phyloP scores from a whole-genome alignment of 2,797 vertebrate genomes.

The Sus cebifrons region DNA sequence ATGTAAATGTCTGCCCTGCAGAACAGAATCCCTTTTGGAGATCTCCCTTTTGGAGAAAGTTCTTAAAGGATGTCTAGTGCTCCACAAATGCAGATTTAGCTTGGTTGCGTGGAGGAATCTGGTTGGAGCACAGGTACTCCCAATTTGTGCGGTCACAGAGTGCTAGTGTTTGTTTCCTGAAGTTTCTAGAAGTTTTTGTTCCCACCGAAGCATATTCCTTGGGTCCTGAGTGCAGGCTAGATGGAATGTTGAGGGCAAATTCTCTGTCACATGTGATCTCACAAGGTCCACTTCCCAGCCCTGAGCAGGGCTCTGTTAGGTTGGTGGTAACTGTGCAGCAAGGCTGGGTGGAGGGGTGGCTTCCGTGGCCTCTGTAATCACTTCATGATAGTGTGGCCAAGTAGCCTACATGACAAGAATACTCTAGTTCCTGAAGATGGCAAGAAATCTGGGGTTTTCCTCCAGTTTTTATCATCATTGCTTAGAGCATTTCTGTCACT shows the following conservation, averaged over 20 bases:
- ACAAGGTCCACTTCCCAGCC: not conserved
- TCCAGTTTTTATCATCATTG: not conserved
- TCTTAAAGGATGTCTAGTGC: constrained; percentile 4
- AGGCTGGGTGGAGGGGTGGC: not conserved
- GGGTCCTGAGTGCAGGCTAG: not conserved
- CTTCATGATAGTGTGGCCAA: not conserved
- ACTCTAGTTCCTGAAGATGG: not conserved
- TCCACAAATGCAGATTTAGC: not conserved
- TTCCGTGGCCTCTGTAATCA: not conserved
- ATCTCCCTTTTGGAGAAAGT: not conserved
- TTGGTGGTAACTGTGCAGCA: not conserved
- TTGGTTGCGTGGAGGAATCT: not conserved
- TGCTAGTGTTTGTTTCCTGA: not conserved
- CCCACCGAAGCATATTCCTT: not conserved
- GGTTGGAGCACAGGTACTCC: not conserved
- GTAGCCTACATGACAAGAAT: not conserved
- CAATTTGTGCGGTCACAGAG: not conserved
- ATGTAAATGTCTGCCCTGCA: not conserved
- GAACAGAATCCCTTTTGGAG: not conserved
- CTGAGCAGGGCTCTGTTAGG: not conserved
- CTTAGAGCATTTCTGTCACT: not conserved
- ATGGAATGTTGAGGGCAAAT: not conserved
- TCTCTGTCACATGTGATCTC: not conserved
- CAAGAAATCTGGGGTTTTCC: not conserved
- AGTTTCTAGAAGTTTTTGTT: not conserved